phyloP scores from a whole-genome alignment of 2,888 invertebrate species.

The Ophioninae sp. region DNA sequence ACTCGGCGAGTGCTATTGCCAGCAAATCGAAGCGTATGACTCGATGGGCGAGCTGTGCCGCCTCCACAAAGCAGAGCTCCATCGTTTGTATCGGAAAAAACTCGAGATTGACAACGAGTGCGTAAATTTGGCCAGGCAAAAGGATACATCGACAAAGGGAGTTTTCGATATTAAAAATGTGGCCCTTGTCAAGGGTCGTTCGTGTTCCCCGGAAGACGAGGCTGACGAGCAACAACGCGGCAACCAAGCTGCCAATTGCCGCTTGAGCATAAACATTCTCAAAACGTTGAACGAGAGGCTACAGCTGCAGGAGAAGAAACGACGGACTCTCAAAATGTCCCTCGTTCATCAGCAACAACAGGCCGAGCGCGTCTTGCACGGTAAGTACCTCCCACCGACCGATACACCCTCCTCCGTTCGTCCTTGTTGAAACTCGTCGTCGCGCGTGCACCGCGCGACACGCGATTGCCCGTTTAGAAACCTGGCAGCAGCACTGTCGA shows the following conservation, averaged over 20 bases:
- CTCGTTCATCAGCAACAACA: slow-evolving; percentile 86
- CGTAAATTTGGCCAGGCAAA: slow-evolving; percentile 68
- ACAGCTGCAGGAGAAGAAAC: slow-evolving; percentile 84
- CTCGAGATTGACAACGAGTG: slow-evolving; percentile 69
- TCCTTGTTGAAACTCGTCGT: too few species aligned
- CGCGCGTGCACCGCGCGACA: too few species aligned
- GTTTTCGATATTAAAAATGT: slow-evolving; percentile 70
- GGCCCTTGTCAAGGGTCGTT: slow-evolving; percentile 59
- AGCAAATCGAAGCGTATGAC: slow-evolving; percentile 64
- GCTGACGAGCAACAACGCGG: too few species aligned
- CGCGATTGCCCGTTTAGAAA: slow-evolving; percentile 77
- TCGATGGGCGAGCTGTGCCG: slow-evolving; percentile 63
- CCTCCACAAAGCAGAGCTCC: slow-evolving; percentile 64
- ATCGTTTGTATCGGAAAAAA: slow-evolving; percentile 67
- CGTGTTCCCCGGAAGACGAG: slow-evolving; percentile 41
- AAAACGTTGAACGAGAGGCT: slow-evolving; percentile 74
- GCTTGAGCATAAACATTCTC: slow-evolving; percentile 65
- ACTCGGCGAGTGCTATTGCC: slow-evolving; percentile 61
- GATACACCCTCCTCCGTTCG: not conserved
- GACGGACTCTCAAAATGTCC: slow-evolving; percentile 84
- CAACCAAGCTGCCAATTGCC: slow-evolving; percentile 41
- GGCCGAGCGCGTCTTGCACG: slow-evolving; percentile 85
- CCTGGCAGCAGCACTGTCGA: slow-evolving; percentile 83
- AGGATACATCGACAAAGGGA: slow-evolving; percentile 72
- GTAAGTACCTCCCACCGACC: slow-evolving; percentile 80